Percentiles rank a stretch among this genome's conserved stretches.
phyloP scores from a whole-genome alignment of 2,797 vertebrate species.

The Gila robusta region DNA sequence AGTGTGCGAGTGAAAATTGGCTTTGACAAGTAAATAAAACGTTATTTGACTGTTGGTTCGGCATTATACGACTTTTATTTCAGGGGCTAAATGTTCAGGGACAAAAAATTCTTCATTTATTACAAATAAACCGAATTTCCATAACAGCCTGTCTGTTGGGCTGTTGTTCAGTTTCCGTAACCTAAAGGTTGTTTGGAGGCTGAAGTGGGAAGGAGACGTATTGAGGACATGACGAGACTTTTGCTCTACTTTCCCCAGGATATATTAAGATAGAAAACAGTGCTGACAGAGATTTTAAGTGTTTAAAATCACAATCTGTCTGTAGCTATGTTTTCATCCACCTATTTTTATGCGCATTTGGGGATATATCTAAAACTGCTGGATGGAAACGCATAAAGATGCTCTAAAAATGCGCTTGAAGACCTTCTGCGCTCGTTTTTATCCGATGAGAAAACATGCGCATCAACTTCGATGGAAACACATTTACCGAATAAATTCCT shows the following conservation, averaged over 20 bases:
- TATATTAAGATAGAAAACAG: constrained; percentile 20
- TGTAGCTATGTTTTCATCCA: too few relatives aligned
- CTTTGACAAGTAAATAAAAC: constrained; percentile 11
- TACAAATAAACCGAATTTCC: background rate
- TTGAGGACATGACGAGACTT: constrained; percentile 49
- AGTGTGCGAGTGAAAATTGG: background rate
- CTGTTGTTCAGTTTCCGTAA: background rate
- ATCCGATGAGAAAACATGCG: too few relatives aligned
- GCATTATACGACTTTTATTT: background rate
- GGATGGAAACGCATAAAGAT: too few relatives aligned
- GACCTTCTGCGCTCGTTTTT: too few relatives aligned
- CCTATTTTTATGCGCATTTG: too few relatives aligned
- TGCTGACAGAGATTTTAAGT: constrained; percentile 17
- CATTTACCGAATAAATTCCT: too few relatives aligned
- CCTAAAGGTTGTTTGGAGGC: constrained; percentile 34
- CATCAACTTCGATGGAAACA: too few relatives aligned
- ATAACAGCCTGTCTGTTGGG: constrained; percentile 3
- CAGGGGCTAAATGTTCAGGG: background rate
- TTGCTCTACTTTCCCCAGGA: constrained; percentile 1
- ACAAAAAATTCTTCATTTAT: background rate
- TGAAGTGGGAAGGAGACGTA: constrained; percentile 37
- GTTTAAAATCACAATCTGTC: constrained; percentile 3
- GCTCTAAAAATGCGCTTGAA: too few relatives aligned
- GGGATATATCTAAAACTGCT: too few relatives aligned
- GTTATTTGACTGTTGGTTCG: background rate